phyloP scores from a whole-genome alignment of 2,888 invertebrate genomes.

The Drosophila longiperda region DNA sequence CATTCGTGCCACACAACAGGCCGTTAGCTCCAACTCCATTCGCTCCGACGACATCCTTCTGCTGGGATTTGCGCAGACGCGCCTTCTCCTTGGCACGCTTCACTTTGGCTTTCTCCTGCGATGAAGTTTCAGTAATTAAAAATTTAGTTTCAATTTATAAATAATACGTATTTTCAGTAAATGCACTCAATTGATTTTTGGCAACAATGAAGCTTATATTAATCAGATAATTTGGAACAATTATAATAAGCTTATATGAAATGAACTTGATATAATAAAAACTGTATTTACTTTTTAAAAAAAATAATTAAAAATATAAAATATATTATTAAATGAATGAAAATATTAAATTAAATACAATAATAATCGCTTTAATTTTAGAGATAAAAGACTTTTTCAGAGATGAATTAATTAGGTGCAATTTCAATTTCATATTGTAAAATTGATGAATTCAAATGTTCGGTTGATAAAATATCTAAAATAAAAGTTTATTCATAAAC shows the following conservation, averaged over 20 bases:
- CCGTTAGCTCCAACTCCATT: slow-evolving; percentile 40
- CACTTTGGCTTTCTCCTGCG: slow-evolving; percentile 89
- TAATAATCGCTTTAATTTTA: not conserved
- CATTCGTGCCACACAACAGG: slow-evolving; percentile 65
- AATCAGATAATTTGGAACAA: not conserved
- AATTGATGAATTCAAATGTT: not conserved
- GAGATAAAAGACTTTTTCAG: not conserved
- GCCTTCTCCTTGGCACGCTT: slow-evolving; percentile 90
- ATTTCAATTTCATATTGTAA: not conserved
- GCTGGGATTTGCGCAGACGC: slow-evolving; percentile 87
- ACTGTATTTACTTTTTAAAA: not conserved
- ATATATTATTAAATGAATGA: not conserved
- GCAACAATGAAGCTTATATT: not conserved
- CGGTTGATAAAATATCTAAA: not conserved
- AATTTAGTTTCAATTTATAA: not conserved
- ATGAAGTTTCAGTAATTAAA: not conserved
- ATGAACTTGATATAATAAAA: not conserved
- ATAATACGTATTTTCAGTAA: not conserved
- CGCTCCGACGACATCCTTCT: slow-evolving; percentile 81
- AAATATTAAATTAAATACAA: not conserved
- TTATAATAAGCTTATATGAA: not conserved
- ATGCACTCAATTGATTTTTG: not conserved
- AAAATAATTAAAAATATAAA: not conserved
- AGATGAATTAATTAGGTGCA: not conserved
- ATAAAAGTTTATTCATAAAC: not conserved